phyloP scores from a whole-genome alignment of 2,888 invertebrate species.

The Parochlus steinenii region DNA sequence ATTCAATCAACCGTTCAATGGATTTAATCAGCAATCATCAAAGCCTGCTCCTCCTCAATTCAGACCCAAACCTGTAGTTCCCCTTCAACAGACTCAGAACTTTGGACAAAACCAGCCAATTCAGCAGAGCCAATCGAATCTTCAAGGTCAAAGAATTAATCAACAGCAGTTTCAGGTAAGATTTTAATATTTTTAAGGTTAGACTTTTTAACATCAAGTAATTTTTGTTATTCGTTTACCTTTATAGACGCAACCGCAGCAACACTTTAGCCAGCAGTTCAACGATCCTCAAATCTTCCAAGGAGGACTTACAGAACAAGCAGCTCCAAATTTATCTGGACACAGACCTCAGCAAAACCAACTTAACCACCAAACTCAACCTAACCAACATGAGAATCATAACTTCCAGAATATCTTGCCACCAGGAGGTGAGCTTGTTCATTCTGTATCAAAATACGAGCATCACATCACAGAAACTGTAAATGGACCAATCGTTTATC shows the following conservation, averaged over 20 bases:
- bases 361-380: neutral
- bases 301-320: constrained; percentile 15
- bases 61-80: too few relatives aligned
- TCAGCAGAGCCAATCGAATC: too few relatives aligned
- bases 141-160: constrained; percentile 18
- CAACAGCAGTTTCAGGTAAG: constrained; percentile 13
- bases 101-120: too few relatives aligned
- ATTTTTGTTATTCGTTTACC: too few relatives aligned
- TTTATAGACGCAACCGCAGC: too few relatives aligned
- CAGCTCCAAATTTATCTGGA: constrained; percentile 13
- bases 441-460: constrained; percentile 62
- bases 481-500: constrained; percentile 14
- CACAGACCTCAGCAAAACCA: constrained; percentile 3
- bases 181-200: too few relatives aligned
- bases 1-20: too few relatives aligned
- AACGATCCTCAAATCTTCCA: constrained; percentile 8
- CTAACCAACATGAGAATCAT: constrained; percentile 30
- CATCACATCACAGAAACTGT: constrained; percentile 51
- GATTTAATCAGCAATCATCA: too few relatives aligned
- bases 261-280: too few relatives aligned
- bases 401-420: constrained; percentile 34
- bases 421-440: constrained; percentile 55
- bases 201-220: too few relatives aligned
- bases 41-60: too few relatives aligned
- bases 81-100: too few relatives aligned